Percentiles rank a stretch among this genome's conserved stretches.
These are phyloP conservation scores for Manduca sexta DNA, from an alignment of 1,140 invertebrate species.

Conservation along the genomic window DNA sequence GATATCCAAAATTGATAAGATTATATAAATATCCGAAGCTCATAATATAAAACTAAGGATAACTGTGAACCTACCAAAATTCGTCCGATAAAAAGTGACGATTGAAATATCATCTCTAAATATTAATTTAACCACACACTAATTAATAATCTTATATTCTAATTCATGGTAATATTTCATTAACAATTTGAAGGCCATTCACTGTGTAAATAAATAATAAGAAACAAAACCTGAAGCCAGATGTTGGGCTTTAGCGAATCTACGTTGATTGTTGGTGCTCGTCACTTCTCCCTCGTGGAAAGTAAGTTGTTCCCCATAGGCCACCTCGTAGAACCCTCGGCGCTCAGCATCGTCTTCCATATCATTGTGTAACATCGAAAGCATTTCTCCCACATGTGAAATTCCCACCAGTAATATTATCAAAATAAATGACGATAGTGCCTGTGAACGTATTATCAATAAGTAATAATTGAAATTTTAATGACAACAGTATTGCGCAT, in stretches of 20 bases:
- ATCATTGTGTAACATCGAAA: conserved; percentile 58
- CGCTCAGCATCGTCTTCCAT: conserved; percentile 65
- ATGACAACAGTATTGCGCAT: too few relatives aligned
- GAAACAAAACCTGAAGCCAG: conserved; percentile 46
- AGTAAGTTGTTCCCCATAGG: conserved; percentile 40
- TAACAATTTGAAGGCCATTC: too few relatives aligned
- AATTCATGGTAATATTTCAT: too few relatives aligned
- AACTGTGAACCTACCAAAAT: too few relatives aligned
- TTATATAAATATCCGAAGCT: too few relatives aligned
- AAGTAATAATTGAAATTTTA: neutral
- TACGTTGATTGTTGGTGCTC: conserved; percentile 58
- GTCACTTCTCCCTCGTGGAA: conserved; percentile 56
- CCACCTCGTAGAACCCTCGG: conserved; percentile 48
- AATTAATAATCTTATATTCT: too few relatives aligned
- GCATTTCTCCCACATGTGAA: conserved; percentile 59
- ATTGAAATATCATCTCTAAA: too few relatives aligned
- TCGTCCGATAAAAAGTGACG: too few relatives aligned
- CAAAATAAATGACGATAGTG: conserved; percentile 57
- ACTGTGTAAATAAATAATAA: too few relatives aligned
- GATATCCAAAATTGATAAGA: too few relatives aligned
- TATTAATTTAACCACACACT: too few relatives aligned
- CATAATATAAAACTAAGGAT: too few relatives aligned
- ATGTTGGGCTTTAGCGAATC: conserved; percentile 58
- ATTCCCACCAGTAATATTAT: conserved; percentile 61
- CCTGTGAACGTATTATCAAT: conserved; percentile 34